phyloP scores from a whole-genome alignment of 2,888 invertebrate species.

The Platycheirus rosarum region DNA sequence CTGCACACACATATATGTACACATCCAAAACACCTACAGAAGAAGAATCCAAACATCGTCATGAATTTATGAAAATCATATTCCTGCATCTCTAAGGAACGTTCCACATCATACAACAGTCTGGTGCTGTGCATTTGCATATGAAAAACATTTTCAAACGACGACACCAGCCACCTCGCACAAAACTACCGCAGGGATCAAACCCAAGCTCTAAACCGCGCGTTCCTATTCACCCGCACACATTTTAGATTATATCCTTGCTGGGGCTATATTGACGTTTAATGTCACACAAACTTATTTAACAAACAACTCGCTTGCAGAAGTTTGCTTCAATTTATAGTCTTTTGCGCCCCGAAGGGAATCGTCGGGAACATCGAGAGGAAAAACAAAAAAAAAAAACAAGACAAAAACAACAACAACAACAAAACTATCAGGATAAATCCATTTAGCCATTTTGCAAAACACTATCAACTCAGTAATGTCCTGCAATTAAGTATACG shows the following conservation, averaged over 20 bases:
- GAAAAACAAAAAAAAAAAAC: conserved; percentile 28
- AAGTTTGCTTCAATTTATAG: conserved; percentile 59
- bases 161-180: conserved; percentile 21
- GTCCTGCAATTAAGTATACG: conserved; percentile 72
- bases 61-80: conserved; percentile 54
- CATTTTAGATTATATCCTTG: not conserved
- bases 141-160: conserved; percentile 61
- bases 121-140: conserved; percentile 53
- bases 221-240: not conserved
- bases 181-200: conserved; percentile 61
- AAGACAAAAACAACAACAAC: conserved; percentile 9
- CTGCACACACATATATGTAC: no score
- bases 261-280: conserved; percentile 62
- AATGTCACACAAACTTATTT: conserved; percentile 70
- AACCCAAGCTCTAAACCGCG: conserved; percentile 39
- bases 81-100: conserved; percentile 15
- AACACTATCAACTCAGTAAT: conserved; percentile 70
- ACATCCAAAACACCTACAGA: no score
- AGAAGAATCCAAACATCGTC: conserved; percentile 21
- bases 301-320: conserved; percentile 57
- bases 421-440: conserved; percentile 1
- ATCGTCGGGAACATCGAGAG: conserved; percentile 12
- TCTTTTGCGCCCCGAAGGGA: conserved; percentile 52
- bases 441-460: conserved; percentile 40
- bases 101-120: conserved; percentile 3